Evolutionary conservation across 2,113 vertebrate species (phyloP).

Genomic region (Alectura lathami): DNA sequence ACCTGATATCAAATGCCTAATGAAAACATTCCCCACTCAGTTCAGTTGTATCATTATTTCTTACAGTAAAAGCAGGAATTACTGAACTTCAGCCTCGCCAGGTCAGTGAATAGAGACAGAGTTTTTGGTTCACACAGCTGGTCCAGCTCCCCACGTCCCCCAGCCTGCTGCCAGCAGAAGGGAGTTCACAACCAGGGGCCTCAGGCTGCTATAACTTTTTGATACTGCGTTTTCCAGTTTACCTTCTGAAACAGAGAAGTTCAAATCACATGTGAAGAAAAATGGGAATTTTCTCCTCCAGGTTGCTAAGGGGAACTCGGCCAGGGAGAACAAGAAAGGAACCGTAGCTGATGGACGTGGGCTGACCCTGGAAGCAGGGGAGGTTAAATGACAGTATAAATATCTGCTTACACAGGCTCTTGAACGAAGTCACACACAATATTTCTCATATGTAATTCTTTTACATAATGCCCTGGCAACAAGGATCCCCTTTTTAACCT

Average conservation of each 20-base stretch:
- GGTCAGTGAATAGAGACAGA: constrained; percentile 40
- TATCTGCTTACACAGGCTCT: neutral
- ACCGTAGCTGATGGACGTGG: neutral
- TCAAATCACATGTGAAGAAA: neutral
- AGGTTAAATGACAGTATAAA: neutral
- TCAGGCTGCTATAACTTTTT: neutral
- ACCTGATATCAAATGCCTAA: constrained; percentile 42
- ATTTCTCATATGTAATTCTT: neutral
- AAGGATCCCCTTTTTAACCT: neutral
- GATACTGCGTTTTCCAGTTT: neutral
- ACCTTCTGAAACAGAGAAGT: constrained; percentile 10
- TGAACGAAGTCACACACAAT: neutral
- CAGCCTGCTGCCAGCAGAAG: constrained; percentile 16
- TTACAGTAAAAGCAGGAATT: constrained; percentile 36
- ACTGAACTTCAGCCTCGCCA: constrained; percentile 39
- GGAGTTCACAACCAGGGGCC: neutral
- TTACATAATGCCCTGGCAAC: neutral
- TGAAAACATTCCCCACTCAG: constrained; percentile 26
- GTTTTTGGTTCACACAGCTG: constrained; percentile 46
- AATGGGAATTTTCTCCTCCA: neutral
- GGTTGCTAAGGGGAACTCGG: neutral
- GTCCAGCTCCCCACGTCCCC: constrained; percentile 32
- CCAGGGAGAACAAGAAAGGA: neutral
- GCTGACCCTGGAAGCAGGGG: neutral
- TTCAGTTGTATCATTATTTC: constrained; percentile 47